Percentiles rank a stretch among this genome's conserved stretches.
phyloP scores from a whole-genome alignment of 2,888 invertebrate species.

The Octonoba sinensis region DNA sequence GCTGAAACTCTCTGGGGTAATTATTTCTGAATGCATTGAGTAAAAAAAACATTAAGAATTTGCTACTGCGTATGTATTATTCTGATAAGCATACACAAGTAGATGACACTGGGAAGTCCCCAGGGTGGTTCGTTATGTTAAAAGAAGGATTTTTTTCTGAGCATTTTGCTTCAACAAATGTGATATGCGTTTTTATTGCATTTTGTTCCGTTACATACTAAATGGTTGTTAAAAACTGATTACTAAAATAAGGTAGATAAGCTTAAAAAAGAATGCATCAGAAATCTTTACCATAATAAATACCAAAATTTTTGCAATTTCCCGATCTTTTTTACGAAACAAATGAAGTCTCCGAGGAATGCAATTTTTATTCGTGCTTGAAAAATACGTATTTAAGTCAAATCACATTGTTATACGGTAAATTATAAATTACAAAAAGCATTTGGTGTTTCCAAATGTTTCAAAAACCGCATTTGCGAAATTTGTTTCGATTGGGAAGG shows the following conservation, averaged over 20 bases:
- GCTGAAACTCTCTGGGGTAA: slow-evolving; percentile 37
- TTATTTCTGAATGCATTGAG: slow-evolving; percentile 32
- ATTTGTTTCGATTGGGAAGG: too few relatives aligned
- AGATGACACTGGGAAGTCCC: slow-evolving; percentile 32
- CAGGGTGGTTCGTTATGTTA: background rate
- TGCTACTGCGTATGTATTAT: slow-evolving; percentile 38
- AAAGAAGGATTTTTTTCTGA: background rate
- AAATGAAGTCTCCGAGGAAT: too few relatives aligned
- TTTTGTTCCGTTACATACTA: slow-evolving; percentile 10
- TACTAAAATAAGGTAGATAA: slow-evolving; percentile 19
- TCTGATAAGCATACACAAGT: slow-evolving; percentile 29
- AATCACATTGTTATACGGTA: too few relatives aligned
- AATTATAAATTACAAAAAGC: too few relatives aligned
- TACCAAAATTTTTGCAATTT: background rate
- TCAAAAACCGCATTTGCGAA: too few relatives aligned
- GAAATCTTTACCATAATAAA: background rate
- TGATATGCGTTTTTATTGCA: background rate
- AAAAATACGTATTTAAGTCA: too few relatives aligned
- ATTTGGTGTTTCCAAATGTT: too few relatives aligned
- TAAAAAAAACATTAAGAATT: slow-evolving; percentile 30
- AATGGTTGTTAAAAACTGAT: slow-evolving; percentile 57
- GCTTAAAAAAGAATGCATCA: too few relatives aligned
- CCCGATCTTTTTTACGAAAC: background rate
- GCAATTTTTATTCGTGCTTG: too few relatives aligned
- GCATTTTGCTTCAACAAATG: background rate